Base-by-base conservation (phyloP, 1,140 invertebrate genomes). In the Drosophila santomea region DNA sequence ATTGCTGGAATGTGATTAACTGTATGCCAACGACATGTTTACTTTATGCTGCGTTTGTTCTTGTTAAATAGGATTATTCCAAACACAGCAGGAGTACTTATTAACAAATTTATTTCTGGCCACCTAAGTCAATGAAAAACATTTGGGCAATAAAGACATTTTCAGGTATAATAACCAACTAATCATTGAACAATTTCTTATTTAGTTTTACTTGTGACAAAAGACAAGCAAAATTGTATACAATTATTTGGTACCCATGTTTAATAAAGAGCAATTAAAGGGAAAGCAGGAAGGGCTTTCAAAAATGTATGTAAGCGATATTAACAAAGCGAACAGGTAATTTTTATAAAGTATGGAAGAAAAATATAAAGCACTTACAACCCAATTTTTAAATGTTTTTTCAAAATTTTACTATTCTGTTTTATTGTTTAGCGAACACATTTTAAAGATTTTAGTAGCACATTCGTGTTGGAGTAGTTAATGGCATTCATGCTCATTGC, bases 401-500 rank as follows among this genome's bases (percentile, higher is more conserved):
- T 5, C 0, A 0, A 25, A 15, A 32, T 2, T 0, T 51, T 44
- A 15, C 17, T 17, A 17, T 56, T 38, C 20, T 43, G 28, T 17
- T 2, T 23, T 11, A 50, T 28, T 4, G 11, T 6, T 59, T 38
- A 1, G 10, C 8, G 7, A 8, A 4, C 20, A 23, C 11, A 59
- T 15, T 48, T 66, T 59, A 47, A 66, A 55, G 38, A 32, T 8
- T 38, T 62, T 47, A 55, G 25, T 32, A 56, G 17, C 38, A 5
- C 35, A 55, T 38, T 45, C 8, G 63, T 62, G 39, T 45, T 55
- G 64, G 44, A 61, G 62, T 60, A 45, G 62, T 62, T 77, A 79
- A 89, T 76, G 76, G 57, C 75, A 80, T 83, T 80, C 54, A 77
- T 83, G 82, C 83, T 82, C 61, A 86, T 82, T 82, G 68, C 73